Evolutionary conservation across 2,113 vertebrate species (phyloP).

Genomic region (Macrotis lagotis): DNA sequence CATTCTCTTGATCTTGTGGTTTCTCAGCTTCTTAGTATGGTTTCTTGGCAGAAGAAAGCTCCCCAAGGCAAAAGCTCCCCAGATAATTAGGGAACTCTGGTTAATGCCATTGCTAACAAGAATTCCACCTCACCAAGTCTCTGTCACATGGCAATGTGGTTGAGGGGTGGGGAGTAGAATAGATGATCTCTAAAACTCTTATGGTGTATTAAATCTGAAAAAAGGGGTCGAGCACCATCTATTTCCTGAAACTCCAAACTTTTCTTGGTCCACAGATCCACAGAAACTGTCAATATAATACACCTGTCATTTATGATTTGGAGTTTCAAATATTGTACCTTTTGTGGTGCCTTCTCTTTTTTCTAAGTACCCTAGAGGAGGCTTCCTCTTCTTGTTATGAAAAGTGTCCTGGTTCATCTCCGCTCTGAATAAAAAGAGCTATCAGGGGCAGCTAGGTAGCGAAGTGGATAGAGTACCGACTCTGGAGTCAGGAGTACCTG

Average conservation of each 20-base stretch:
- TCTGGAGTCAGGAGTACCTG: too few relatives aligned
- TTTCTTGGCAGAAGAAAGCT: not conserved
- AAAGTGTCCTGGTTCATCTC: not conserved
- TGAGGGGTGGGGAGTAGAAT: not conserved
- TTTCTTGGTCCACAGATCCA: slow-evolving; percentile 4
- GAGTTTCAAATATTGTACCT: not conserved
- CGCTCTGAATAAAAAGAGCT: slow-evolving; percentile 18
- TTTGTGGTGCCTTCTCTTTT: slow-evolving; percentile 32
- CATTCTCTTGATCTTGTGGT: not conserved
- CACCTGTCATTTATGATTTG: slow-evolving; percentile 35
- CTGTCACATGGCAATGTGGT: not conserved
- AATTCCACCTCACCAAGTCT: not conserved
- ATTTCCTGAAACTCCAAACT: not conserved
- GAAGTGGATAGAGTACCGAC: too few relatives aligned
- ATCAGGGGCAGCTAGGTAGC: too few relatives aligned
- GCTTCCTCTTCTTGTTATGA: slow-evolving; percentile 4
- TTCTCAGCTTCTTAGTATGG: not conserved
- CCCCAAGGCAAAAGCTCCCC: not conserved
- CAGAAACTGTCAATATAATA: slow-evolving; percentile 45
- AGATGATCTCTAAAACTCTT: not conserved
- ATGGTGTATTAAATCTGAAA: not conserved
- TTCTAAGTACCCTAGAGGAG: slow-evolving; percentile 30
- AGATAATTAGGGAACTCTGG: not conserved
- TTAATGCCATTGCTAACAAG: not conserved
- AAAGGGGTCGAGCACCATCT: not conserved